Conservation (phyloP, 1,140 invertebrate genomes). For the Hylaeus volcanicus region DNA sequence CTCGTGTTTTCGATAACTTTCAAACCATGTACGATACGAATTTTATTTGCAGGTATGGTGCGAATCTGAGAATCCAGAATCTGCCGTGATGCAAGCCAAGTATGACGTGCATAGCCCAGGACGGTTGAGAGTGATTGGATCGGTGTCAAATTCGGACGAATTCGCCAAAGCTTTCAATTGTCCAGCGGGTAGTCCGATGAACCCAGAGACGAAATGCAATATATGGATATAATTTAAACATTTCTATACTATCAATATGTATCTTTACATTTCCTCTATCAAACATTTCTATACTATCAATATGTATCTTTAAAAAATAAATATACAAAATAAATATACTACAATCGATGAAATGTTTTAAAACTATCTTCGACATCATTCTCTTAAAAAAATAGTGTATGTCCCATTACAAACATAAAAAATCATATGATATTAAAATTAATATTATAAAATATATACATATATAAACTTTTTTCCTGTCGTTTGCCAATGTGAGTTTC, state of each 20-base stretch:
- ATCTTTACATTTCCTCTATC: too few species aligned
- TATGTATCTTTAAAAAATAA: too few species aligned
- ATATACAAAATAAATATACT: too few species aligned
- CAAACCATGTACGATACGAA: too few species aligned
- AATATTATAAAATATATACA: too few species aligned
- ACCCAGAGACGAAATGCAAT: constrained; percentile 55
- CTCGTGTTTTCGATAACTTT: too few species aligned
- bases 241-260: too few species aligned
- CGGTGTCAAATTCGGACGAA: constrained; percentile 37
- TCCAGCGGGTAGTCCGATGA: constrained; percentile 48
- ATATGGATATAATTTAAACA: constrained; percentile 37
- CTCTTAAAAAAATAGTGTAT: too few species aligned
- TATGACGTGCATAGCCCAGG: constrained; percentile 38
- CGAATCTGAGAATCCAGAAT: background rate
- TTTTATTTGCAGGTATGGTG: constrained; percentile 48
- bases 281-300: background rate
- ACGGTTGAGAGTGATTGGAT: constrained; percentile 48
- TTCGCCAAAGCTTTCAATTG: constrained; percentile 51
- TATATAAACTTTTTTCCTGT: constrained; percentile 50
- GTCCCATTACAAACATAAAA: too few species aligned
- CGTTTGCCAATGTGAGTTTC: constrained; percentile 44
- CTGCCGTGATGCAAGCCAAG: accelerated
- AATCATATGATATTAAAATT: too few species aligned
- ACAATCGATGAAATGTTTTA: too few species aligned
- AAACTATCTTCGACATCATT: too few species aligned